Evolutionary conservation across 2,888 invertebrate genomes (phyloP).

Genomic region (Eristalis arbustorum): DNA sequence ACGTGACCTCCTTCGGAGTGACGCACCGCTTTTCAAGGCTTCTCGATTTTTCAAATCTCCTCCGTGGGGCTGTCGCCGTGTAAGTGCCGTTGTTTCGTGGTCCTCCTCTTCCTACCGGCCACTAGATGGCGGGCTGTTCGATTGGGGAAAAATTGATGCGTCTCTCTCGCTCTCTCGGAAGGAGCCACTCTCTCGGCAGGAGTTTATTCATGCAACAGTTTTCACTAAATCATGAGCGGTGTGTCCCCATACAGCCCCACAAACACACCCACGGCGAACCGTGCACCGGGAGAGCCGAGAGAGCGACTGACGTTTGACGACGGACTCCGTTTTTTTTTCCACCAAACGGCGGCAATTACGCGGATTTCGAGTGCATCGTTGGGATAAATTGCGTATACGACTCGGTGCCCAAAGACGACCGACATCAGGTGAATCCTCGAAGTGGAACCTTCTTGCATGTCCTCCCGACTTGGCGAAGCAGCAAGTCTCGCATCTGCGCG

Average conservation of each 20-base stretch:
- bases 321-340: neutral
- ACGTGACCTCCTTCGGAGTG: no score
- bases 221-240: slow-evolving; percentile 8
- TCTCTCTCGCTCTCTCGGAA: neutral
- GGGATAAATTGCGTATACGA: slow-evolving; percentile 39
- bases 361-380: neutral
- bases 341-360: neutral
- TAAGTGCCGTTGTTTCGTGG: no score
- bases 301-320: slow-evolving; percentile 1
- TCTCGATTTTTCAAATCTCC: no score
- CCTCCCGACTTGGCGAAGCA: neutral
- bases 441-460: neutral
- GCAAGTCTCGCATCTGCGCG: slow-evolving; percentile 16
- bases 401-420: neutral
- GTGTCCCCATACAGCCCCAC: neutral
- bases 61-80: no score
- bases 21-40: no score
- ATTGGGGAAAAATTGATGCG: neutral
- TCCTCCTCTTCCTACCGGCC: slow-evolving; percentile 3
- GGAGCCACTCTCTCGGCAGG: neutral
- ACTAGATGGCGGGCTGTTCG: slow-evolving; percentile 19
- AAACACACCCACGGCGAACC: neutral
- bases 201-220: slow-evolving; percentile 46
- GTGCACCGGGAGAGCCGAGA: slow-evolving; percentile 3
- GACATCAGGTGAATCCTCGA: neutral